Evolutionary conservation across 2,113 vertebrate species (phyloP).

Genomic region (Anolis carolinensis): DNA sequence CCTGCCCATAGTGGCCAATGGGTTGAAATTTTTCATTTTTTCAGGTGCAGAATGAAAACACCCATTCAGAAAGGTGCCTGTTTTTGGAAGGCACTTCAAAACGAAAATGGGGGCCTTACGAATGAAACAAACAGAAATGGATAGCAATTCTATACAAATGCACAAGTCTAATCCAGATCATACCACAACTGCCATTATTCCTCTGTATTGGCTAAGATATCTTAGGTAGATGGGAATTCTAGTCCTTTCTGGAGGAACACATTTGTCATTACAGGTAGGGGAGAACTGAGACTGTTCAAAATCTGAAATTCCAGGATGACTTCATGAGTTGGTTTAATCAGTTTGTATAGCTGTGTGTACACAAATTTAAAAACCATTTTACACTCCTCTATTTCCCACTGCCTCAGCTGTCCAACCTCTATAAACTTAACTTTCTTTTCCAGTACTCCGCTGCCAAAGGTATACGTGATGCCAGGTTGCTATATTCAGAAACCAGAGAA

Average conservation of each 20-base stretch:
- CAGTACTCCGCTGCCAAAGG: background rate
- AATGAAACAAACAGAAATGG: no score
- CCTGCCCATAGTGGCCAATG: no score
- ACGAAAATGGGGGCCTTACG: no score
- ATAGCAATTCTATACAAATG: no score
- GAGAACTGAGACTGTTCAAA: background rate
- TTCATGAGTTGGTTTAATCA: background rate
- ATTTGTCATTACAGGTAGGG: background rate
- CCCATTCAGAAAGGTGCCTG: no score
- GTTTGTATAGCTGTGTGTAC: background rate
- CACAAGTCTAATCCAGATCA: no score
- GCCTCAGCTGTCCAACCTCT: background rate
- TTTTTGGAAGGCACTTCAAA: no score
- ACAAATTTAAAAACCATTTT: background rate
- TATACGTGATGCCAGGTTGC: slow-evolving; percentile 11
- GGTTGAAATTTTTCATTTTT: no score
- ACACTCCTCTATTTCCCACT: background rate
- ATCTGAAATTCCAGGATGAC: background rate
- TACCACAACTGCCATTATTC: no score
- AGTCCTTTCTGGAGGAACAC: background rate
- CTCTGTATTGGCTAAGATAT: no score
- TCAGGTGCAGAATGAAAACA: no score
- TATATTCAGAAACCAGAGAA: background rate
- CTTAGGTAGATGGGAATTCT: no score
- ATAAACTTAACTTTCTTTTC: background rate